Percentiles rank a stretch among this genome's conserved stretches.
phyloP scores from a whole-genome alignment of 2,888 invertebrate genomes.

The Oxyscelio sp. region DNA sequence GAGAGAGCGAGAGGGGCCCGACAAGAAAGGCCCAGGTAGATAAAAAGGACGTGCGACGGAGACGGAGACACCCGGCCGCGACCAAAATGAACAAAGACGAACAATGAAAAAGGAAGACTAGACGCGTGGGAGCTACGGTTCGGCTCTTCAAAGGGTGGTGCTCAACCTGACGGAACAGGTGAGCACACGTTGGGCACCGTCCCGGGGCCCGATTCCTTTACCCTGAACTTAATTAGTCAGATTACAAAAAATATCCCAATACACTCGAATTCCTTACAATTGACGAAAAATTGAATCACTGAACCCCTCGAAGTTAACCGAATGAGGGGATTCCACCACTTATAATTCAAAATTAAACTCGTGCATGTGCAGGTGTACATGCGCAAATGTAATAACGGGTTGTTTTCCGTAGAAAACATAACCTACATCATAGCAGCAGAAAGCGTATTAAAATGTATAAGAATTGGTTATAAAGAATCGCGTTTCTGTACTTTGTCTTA shows the following conservation, averaged over 20 bases:
- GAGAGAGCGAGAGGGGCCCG: constrained; percentile 64
- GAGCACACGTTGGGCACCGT: constrained; percentile 79
- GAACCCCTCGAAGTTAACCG: too few species aligned
- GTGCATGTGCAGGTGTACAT: too few species aligned
- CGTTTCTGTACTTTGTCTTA: too few species aligned
- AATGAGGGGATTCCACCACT: too few species aligned
- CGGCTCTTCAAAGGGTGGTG: constrained; percentile 81
- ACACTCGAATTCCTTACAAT: too few species aligned
- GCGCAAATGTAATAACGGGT: too few species aligned
- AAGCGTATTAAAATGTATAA: too few species aligned
- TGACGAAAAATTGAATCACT: too few species aligned
- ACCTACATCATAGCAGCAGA: too few species aligned
- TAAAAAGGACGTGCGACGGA: constrained; percentile 41
- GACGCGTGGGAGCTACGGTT: constrained; percentile 85
- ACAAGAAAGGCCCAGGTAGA: constrained; percentile 55
- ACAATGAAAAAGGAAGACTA: constrained; percentile 74
- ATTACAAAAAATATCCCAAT: constrained; percentile 53
- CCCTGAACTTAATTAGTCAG: constrained; percentile 62
- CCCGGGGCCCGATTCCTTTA: not conserved
- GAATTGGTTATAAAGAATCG: too few species aligned
- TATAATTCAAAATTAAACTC: too few species aligned
- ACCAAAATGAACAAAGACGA: constrained; percentile 44
- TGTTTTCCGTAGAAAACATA: too few species aligned
- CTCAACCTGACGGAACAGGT: constrained; percentile 84
- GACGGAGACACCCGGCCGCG: constrained; percentile 37